Conservation (phyloP, 2,888 invertebrate genomes). For the Scaptomyza tumidula region DNA sequence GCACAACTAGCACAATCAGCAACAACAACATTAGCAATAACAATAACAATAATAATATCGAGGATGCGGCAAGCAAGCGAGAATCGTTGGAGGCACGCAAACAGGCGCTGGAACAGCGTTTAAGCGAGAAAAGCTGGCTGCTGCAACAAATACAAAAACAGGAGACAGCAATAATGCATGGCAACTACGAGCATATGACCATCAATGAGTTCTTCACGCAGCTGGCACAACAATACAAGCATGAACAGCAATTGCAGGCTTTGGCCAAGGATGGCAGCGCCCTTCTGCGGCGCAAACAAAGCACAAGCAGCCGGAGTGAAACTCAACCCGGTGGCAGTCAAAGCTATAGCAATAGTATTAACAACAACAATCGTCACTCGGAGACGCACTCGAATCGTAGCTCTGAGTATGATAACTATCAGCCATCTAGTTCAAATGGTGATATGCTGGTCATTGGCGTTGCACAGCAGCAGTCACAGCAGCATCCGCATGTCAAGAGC, state of each 20-base stretch:
- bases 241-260: conserved; percentile 66
- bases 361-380: conserved; percentile 74
- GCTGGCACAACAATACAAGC: conserved; percentile 77
- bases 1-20: conserved; percentile 3
- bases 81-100: conserved; percentile 83
- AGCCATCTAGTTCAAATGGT: conserved; percentile 56
- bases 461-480: conserved; percentile 67
- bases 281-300: conserved; percentile 79
- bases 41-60: conserved; percentile 60
- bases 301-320: conserved; percentile 64
- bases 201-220: conserved; percentile 79
- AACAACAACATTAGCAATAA: conserved; percentile 43
- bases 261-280: conserved; percentile 59
- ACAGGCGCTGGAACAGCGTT: conserved; percentile 80
- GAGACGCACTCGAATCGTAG: conserved; percentile 81
- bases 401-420: conserved; percentile 82
- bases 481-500: conserved; percentile 75
- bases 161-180: conserved; percentile 82
- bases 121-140: conserved; percentile 83
- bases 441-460: conserved; percentile 74
- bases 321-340: conserved; percentile 42
- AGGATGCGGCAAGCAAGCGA: conserved; percentile 64
- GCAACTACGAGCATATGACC: conserved; percentile 81
- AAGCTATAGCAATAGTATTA: conserved; percentile 26
- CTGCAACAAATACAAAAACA: conserved; percentile 84